These are phyloP conservation scores for Ophioninae sp. DNA, from an alignment of 2,888 invertebrate species.

Conservation along the genomic window DNA sequence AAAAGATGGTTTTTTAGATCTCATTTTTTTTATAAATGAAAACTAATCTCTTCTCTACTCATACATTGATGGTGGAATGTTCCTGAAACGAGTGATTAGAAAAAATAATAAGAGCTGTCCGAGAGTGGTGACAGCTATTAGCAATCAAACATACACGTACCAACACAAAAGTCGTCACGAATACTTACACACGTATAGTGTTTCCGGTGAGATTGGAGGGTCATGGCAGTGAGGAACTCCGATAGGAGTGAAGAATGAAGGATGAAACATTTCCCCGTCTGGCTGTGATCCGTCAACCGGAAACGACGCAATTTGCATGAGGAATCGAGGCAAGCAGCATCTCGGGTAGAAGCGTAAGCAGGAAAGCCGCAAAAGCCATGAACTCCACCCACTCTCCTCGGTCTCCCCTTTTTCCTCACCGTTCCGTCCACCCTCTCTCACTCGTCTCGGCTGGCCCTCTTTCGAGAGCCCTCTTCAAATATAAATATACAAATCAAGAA, in stretches of 20 bases:
- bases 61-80: slow-evolving; percentile 16
- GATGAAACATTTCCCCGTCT: slow-evolving; percentile 72
- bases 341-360: slow-evolving; percentile 69
- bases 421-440: not conserved
- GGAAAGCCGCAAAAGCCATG: slow-evolving; percentile 72
- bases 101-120: slow-evolving; percentile 47
- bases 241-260: slow-evolving; percentile 57
- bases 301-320: slow-evolving; percentile 78
- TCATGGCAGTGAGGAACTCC: slow-evolving; percentile 31
- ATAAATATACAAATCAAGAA: slow-evolving; percentile 10
- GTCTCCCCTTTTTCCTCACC: slow-evolving; percentile 32
- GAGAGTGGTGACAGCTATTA: slow-evolving; percentile 17
- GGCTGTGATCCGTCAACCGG: slow-evolving; percentile 76
- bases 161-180: not conserved
- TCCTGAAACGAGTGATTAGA: slow-evolving; percentile 45
- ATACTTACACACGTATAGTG: not conserved
- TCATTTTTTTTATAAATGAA: not conserved
- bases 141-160: not conserved
- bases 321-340: slow-evolving; percentile 73
- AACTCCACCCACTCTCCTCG: slow-evolving; percentile 52
- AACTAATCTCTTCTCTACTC: no score
- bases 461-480: slow-evolving; percentile 18
- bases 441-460: slow-evolving; percentile 15
- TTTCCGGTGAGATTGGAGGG: slow-evolving; percentile 15
- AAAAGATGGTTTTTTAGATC: not conserved